These are phyloP conservation scores for Ischnura elegans DNA, from an alignment of 2,888 invertebrate genomes.

Conservation along the genomic window DNA sequence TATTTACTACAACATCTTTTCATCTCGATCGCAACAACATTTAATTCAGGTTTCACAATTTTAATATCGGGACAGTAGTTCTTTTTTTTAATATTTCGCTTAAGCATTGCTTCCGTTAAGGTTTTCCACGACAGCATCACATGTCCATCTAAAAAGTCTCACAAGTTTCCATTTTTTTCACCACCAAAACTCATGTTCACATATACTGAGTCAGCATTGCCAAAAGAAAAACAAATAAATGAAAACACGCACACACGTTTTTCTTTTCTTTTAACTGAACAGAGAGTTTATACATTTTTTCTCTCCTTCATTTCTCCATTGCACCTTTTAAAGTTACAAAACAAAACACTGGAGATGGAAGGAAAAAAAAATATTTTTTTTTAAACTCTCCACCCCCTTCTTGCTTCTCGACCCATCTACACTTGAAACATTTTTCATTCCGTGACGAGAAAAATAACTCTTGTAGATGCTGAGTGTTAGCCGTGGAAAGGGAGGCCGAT, in stretches of 20 bases:
- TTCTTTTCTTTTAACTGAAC: background rate
- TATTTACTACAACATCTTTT: conserved; percentile 60
- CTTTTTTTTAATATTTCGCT: background rate
- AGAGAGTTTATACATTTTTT: background rate
- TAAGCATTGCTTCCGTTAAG: conserved; percentile 1
- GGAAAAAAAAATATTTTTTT: background rate
- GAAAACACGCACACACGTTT: background rate
- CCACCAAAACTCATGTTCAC: background rate
- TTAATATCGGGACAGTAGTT: conserved; percentile 51
- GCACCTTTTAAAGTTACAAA: conserved; percentile 13
- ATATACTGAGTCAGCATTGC: background rate
- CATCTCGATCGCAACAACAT: conserved; percentile 62
- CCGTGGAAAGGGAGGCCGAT: conserved; percentile 49
- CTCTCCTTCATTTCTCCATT: background rate
- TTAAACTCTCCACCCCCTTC: too few relatives aligned
- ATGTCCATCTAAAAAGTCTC: conserved; percentile 34
- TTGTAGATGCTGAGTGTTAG: conserved; percentile 43
- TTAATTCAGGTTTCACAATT: conserved; percentile 48
- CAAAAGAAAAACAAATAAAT: conserved; percentile 15
- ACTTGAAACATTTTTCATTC: conserved; percentile 12
- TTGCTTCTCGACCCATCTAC: conserved; percentile 39
- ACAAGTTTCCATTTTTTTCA: background rate
- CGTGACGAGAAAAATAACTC: conserved; percentile 38
- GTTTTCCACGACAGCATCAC: conserved; percentile 28
- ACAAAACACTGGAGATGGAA: background rate